A percentile compares a stretch with the other conserved stretches of the same genome.
Conservation (phyloP, 2,888 invertebrate species). For the Lasioglossum pauxillum region DNA sequence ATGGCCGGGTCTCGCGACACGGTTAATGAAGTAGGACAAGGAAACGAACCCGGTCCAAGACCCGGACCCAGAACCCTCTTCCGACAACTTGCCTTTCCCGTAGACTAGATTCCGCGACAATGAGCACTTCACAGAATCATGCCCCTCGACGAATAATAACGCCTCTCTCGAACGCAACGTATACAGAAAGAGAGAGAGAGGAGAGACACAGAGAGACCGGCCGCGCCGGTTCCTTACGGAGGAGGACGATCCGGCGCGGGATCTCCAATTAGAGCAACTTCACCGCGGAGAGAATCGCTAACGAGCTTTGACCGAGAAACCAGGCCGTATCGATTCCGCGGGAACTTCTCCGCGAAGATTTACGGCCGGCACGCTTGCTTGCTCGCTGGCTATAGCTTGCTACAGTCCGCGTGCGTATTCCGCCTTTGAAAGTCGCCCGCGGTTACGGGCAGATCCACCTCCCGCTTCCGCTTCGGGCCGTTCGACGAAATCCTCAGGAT, state of each 20-base stretch:
- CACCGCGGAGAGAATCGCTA: conserved; percentile 66
- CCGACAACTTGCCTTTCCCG: conserved; percentile 47
- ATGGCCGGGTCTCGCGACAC: conserved; percentile 4
- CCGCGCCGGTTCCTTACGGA: conserved; percentile 53
- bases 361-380: conserved; percentile 53
- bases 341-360: conserved; percentile 58
- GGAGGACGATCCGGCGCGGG: conserved; percentile 50
- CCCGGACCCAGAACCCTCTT: conserved; percentile 18
- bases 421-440: not conserved
- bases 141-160: conserved; percentile 62
- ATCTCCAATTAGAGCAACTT: conserved; percentile 70
- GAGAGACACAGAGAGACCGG: not conserved
- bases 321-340: conserved; percentile 65
- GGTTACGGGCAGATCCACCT: not conserved
- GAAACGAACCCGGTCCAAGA: conserved; percentile 32
- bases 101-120: conserved; percentile 56
- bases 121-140: conserved; percentile 40
- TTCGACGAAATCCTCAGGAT: not conserved
- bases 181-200: conserved; percentile 12
- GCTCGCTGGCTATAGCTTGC: not conserved
- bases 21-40: conserved; percentile 51
- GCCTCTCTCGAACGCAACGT: conserved; percentile 57
- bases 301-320: conserved; percentile 72
- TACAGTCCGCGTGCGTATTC: not conserved
- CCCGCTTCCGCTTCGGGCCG: not conserved